Base-by-base conservation (phyloP, 1,140 invertebrate genomes). In the Halesus radiatus region DNA sequence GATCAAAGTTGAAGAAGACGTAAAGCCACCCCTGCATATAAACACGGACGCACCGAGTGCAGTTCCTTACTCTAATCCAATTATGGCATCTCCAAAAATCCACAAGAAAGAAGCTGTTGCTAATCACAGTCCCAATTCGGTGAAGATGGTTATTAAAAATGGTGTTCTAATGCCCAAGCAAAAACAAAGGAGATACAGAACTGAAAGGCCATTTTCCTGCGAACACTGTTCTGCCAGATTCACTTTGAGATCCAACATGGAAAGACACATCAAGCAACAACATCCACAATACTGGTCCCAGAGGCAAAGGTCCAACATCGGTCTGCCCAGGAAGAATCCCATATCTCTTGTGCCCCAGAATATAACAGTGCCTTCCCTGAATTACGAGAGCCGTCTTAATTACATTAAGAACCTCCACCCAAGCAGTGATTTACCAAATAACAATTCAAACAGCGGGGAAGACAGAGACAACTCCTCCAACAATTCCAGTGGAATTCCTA, bases 241-340 rank as follows among this genome's bases (percentile, higher is more conserved):
- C 84, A 98, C 96, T 0, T 87, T 98, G 0, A 91, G 96, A 7
- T 97, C 96, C 7, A 98, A 98, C 85, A 98, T 98, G 96, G 96
- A 98, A 87, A 89, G 96, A 0, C 97, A 98, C 80, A 95, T 98
- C 0, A 98, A 98, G 85, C 96, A 97, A 84, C 96, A 98, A 84
- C 97, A 98, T 90, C 96, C 96, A 0, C 94, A 96, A 70, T 93
- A 92, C 82, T 97, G 96, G 95, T 95, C 93, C 64, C 94, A 95
- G 76, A 88, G 94, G 60, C 94, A 95, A 80, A 89, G 93, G 79
- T 87, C 86, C 56, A 4, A 89, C 87, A 8, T 86, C 86, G 83
- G 83, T 18, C n/a, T 84, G 16, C 80, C 83, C 2, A 52, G 80
- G 32, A 84, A 84, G 54, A 79, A 50, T 54, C 80, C 83, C 16